Conservation (phyloP, 2,113 vertebrate species). For the Globicephala melas region DNA sequence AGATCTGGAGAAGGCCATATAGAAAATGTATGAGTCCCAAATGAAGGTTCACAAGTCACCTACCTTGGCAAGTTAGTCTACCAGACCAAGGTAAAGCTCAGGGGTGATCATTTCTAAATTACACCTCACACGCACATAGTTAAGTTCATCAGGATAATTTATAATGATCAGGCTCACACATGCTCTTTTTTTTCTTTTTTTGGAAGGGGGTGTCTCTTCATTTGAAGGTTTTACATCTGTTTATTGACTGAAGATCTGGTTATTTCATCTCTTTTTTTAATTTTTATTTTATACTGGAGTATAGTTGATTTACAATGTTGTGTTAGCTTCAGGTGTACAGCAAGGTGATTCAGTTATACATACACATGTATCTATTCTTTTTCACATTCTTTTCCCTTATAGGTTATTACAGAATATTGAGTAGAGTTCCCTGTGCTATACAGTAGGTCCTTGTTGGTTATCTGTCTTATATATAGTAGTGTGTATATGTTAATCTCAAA, state of each 20-base stretch:
- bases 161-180: neutral
- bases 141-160: neutral
- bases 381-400: neutral
- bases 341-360: neutral
- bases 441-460: neutral
- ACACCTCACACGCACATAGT: too few relatives aligned
- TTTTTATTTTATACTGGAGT: neutral
- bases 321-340: neutral
- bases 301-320: neutral
- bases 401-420: neutral
- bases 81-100: neutral
- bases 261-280: neutral
- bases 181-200: neutral
- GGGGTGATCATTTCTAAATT: neutral
- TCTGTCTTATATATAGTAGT: neutral
- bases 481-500: neutral
- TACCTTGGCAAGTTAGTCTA: neutral
- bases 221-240: neutral
- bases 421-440: neutral
- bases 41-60: neutral
- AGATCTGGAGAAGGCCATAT: neutral
- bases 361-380: neutral
- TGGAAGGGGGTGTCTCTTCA: neutral
- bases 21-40: neutral
- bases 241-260: constrained; percentile 34